These are phyloP conservation scores for Drosophila repleta DNA, from an alignment of 1,140 invertebrate species.

Conservation along the genomic window DNA sequence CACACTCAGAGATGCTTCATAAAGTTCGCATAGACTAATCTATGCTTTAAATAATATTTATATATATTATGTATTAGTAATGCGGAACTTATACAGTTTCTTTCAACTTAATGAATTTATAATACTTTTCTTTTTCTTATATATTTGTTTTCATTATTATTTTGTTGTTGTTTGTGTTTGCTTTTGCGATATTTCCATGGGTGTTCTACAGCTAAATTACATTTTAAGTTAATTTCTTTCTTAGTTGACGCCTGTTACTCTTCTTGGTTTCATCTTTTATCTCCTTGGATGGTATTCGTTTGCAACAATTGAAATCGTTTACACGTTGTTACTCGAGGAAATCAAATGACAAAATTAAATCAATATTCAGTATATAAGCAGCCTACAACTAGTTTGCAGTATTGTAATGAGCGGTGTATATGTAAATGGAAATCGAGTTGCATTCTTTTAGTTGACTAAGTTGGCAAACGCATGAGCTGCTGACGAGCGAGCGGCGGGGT, in stretches of 20 bases:
- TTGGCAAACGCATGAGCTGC: constrained; percentile 72
- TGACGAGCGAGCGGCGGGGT: constrained; percentile 44
- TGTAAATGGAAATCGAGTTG: constrained; percentile 46
- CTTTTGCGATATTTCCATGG: constrained; percentile 21
- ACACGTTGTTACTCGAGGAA: constrained; percentile 37
- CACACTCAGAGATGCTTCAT: constrained; percentile 52
- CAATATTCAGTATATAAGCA: constrained; percentile 32
- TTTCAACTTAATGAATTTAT: constrained; percentile 36
- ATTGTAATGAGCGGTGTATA: constrained; percentile 37
- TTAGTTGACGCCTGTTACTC: constrained; percentile 41
- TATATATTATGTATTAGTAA: constrained; percentile 12
- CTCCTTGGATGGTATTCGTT: constrained; percentile 46
- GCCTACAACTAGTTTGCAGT: constrained; percentile 49
- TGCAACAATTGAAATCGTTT: constrained; percentile 53
- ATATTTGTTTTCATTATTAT: constrained; percentile 16
- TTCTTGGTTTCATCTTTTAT: constrained; percentile 12
- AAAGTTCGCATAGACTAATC: constrained; percentile 47
- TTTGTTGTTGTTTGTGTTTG: constrained; percentile 9
- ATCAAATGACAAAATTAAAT: constrained; percentile 17
- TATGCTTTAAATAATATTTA: constrained; percentile 45
- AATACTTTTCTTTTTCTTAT: constrained; percentile 27
- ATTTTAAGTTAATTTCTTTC: constrained; percentile 43
- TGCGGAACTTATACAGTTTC: constrained; percentile 21
- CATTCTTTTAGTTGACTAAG: constrained; percentile 43
- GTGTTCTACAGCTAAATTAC: constrained; percentile 48